A percentile compares a stretch with the other conserved stretches of the same genome.
phyloP scores from a whole-genome alignment of 1,140 invertebrate species.

The Drosophila sucinea region DNA sequence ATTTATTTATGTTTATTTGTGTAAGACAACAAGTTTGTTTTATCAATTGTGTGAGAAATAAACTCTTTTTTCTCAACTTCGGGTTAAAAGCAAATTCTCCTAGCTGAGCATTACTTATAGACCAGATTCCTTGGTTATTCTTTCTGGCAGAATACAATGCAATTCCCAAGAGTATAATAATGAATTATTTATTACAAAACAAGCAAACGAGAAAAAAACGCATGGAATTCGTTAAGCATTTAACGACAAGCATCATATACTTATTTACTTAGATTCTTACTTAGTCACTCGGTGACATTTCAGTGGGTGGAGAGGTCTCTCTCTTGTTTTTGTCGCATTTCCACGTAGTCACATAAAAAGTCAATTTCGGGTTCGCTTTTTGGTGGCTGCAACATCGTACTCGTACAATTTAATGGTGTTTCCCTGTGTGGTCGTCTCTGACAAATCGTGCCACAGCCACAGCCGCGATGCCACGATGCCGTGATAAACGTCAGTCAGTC shows the following conservation, averaged over 20 bases:
- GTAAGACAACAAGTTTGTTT: too few relatives aligned
- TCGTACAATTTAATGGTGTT: conserved; percentile 56
- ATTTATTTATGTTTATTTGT: too few relatives aligned
- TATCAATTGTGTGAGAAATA: not conserved
- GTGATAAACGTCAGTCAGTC: conserved; percentile 76
- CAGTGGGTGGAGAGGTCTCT: not conserved
- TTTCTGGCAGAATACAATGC: not conserved
- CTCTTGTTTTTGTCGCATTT: conserved; percentile 33
- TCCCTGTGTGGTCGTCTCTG: conserved; percentile 35
- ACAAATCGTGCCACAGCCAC: conserved; percentile 66
- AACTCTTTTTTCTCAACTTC: not conserved
- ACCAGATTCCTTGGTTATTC: not conserved
- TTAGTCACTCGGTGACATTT: conserved; percentile 5
- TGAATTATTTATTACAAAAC: conserved; percentile 10
- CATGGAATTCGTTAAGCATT: conserved; percentile 16
- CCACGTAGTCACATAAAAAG: conserved; percentile 67
- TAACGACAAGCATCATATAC: conserved; percentile 11
- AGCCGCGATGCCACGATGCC: conserved; percentile 38
- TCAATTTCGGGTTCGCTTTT: conserved; percentile 53
- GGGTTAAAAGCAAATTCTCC: not conserved
- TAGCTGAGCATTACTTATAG: not conserved
- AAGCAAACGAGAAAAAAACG: not conserved
- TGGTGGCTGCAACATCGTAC: conserved; percentile 26
- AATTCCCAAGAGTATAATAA: conserved; percentile 12
- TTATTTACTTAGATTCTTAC: conserved; percentile 14